phyloP scores from a whole-genome alignment of 2,113 vertebrate genomes.

The Neomonachus schauinslandi region DNA sequence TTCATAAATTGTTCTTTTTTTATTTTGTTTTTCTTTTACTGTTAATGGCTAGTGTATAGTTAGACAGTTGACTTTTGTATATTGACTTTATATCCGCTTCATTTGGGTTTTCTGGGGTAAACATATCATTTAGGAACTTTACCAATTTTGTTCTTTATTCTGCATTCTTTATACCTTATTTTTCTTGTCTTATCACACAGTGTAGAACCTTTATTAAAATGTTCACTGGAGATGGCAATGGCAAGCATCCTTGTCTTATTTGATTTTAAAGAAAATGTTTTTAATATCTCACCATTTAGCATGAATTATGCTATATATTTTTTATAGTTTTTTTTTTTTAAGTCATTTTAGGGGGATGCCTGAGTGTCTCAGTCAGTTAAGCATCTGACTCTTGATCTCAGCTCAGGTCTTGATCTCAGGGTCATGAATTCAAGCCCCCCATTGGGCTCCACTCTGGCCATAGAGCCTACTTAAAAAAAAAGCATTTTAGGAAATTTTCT shows the following conservation, averaged over 20 bases:
- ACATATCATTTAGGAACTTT: not conserved
- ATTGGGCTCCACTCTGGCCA: not conserved
- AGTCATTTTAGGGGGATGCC: not conserved
- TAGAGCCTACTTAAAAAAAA: not conserved
- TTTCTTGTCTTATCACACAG: constrained; percentile 4
- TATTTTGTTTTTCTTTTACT: not conserved
- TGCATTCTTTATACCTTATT: not conserved
- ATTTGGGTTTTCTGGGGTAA: not conserved
- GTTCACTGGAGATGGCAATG: not conserved
- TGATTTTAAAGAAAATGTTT: not conserved
- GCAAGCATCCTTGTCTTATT: not conserved
- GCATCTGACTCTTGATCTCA: not conserved
- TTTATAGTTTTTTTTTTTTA: not conserved
- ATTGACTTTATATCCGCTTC: not conserved
- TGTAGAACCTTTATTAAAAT: not conserved
- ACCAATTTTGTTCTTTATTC: not conserved
- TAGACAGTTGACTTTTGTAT: not conserved
- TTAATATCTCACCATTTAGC: not conserved
- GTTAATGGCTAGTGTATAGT: not conserved
- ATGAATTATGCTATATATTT: not conserved
- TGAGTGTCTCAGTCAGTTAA: not conserved
- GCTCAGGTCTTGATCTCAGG: not conserved
- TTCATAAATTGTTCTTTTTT: not conserved
- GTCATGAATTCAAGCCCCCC: not conserved
- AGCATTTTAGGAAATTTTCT: not conserved